Conservation (phyloP, 1,140 invertebrate genomes). For the Macrostomum lignano region DNA sequence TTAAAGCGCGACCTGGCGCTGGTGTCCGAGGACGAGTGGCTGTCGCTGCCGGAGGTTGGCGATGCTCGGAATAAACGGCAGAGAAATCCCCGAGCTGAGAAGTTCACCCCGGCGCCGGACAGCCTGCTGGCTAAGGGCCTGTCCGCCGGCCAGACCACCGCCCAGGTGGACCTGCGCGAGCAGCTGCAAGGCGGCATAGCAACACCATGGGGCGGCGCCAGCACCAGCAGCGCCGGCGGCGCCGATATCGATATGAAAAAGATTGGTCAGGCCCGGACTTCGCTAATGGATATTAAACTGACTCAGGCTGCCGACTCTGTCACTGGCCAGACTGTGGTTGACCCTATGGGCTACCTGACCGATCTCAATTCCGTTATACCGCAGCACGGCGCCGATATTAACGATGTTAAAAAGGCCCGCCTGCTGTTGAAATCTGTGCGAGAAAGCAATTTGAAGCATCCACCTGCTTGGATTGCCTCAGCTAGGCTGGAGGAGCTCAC, state of each 20-base stretch:
- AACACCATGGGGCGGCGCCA: slow-evolving; percentile 15
- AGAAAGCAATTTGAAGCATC: slow-evolving; percentile 87
- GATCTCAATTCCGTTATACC: slow-evolving; percentile 96
- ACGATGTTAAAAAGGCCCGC: slow-evolving; percentile 90
- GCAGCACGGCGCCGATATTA: slow-evolving; percentile 84
- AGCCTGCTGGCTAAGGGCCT: slow-evolving; percentile 58
- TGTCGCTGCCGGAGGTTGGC: slow-evolving; percentile 82
- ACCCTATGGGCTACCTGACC: slow-evolving; percentile 93
- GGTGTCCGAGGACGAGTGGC: slow-evolving; percentile 75
- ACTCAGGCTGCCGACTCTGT: slow-evolving; percentile 90
- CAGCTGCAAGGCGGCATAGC: slow-evolving; percentile 30
- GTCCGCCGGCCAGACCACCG: slow-evolving; percentile 42
- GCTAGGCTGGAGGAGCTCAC: slow-evolving; percentile 93
- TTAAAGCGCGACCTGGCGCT: slow-evolving; percentile 55
- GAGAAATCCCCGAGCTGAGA: slow-evolving; percentile 67
- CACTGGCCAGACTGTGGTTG: slow-evolving; percentile 88
- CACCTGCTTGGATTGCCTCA: slow-evolving; percentile 75
- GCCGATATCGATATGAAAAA: slow-evolving; percentile 90
- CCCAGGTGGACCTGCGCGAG: slow-evolving; percentile 52
- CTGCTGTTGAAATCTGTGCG: slow-evolving; percentile 79
- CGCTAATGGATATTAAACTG: slow-evolving; percentile 93
- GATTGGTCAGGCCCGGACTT: slow-evolving; percentile 92
- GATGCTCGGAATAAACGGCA: slow-evolving; percentile 92
- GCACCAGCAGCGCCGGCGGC: slow-evolving; percentile 8
- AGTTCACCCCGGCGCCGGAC: slow-evolving; percentile 80